A percentile compares a stretch with the other conserved stretches of the same genome.
Evolutionary conservation across 2,797 vertebrate genomes (phyloP).

Genomic region (Phrynocephalus guinanensis): DNA sequence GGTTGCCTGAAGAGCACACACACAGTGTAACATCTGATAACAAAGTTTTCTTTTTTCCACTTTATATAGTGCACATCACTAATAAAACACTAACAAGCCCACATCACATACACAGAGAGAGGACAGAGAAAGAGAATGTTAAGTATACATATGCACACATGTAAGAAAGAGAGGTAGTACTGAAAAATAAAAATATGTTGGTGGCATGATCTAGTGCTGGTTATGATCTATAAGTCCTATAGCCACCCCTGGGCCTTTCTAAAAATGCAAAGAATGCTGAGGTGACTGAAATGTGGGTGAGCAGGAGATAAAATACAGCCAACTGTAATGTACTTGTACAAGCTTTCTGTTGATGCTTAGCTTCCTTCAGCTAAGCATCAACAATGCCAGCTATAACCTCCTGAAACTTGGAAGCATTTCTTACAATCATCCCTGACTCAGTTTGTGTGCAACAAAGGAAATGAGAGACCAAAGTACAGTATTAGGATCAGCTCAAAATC

Average conservation of each 20-base stretch:
- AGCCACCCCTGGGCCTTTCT: background rate
- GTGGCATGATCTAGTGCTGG: too few relatives aligned
- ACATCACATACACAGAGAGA: background rate
- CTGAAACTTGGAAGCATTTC: background rate
- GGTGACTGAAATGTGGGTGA: background rate
- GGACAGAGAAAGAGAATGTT: background rate
- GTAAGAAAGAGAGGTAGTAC: background rate
- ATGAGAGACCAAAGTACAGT: conserved; percentile 21
- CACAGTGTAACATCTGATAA: background rate
- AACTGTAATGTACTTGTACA: background rate
- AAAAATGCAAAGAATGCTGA: background rate
- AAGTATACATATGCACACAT: background rate
- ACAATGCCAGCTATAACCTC: background rate
- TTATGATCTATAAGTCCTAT: too few relatives aligned
- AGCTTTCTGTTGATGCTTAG: too few relatives aligned
- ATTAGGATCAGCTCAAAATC: conserved; percentile 22
- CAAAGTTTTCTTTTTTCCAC: background rate
- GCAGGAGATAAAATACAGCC: background rate
- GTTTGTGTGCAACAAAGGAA: background rate
- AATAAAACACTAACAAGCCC: background rate
- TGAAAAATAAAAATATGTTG: background rate
- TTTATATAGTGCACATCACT: background rate
- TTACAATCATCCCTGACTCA: conserved; percentile 2
- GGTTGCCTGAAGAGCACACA: background rate
- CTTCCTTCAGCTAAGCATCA: background rate